Base-by-base conservation (phyloP, 30 jellyfish, hydroid and myxozoan genomes). In the Turritopsis rubra region DNA sequence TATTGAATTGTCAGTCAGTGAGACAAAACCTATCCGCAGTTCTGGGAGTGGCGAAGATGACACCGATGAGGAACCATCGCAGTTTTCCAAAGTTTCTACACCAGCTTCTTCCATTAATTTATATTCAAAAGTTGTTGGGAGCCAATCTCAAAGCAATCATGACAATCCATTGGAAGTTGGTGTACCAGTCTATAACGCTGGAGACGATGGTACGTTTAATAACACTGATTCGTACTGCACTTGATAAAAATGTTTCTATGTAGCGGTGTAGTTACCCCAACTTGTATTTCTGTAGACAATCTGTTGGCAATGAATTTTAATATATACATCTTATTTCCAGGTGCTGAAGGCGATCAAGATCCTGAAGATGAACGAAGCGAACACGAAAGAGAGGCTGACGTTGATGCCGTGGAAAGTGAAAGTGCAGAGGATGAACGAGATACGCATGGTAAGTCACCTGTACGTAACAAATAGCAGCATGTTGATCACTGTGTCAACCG, bases 41-140 rank as follows among this genome's bases (percentile, higher is more conserved):
- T 88, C 96, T 68, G 96, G 96, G 24, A 92, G 98, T 53, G 98
- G 96, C 54, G 96, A 87, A 52, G 98, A 92, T 29, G 98, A 91
- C 84, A 54, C 54, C 65, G 96, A 85, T 23, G 98, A 92, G 27
- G 96, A 92, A 29, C 92, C 84, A 71, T 86, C 81, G 29, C 54
- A 89, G 21, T 90, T 87, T 85, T 52, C 83, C 0, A 80, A 31
- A 29, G 83, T 28, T 52, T 41, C 87, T 17, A 54, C 87, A 19
- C 93, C 97, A 53, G 81, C 66, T 24, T 66, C 89, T 3, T 80
- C 87, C 18, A 28, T 80, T 24, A 80, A 80, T 53, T 25, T n/a
- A 22, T 80, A 80, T n/a, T 53, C 87, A 30, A 85, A 80, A 53
- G 87, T n/a, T 29, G 65, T 30, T 1, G 82, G 26, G 72, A 74